These are phyloP conservation scores for Spilarctia lutea DNA, from an alignment of 2,888 invertebrate species.

Conservation along the genomic window DNA sequence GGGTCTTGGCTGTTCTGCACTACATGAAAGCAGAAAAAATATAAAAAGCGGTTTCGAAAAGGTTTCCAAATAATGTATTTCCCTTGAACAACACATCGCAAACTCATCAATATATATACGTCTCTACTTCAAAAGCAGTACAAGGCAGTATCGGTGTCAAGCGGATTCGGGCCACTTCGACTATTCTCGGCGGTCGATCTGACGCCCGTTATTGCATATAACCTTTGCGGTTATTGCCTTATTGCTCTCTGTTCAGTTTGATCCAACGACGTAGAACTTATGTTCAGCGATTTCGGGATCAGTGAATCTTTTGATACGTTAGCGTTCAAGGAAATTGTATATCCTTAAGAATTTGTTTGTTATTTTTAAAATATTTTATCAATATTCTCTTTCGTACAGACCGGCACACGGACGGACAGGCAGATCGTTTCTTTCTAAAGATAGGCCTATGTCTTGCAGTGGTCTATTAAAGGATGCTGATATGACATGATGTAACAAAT, in stretches of 20 bases:
- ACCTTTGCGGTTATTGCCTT: conserved; percentile 53
- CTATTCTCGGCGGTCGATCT: conserved; percentile 37
- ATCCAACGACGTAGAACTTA: conserved; percentile 48
- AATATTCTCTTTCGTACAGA: neutral
- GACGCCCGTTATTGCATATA: conserved; percentile 48
- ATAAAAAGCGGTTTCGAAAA: neutral
- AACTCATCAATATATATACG: conserved; percentile 30
- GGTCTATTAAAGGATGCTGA: too few relatives aligned
- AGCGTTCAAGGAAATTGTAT: conserved; percentile 15
- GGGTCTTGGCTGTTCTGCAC: too few relatives aligned
- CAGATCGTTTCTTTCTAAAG: too few relatives aligned
- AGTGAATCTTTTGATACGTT: conserved; percentile 45
- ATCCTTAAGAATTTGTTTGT: conserved; percentile 8
- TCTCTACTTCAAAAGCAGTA: conserved; percentile 35
- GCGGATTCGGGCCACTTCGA: conserved; percentile 41
- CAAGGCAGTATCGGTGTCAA: conserved; percentile 47
- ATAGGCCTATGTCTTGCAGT: too few relatives aligned
- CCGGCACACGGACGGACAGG: too few relatives aligned
- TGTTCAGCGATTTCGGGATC: conserved; percentile 47
- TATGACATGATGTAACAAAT: neutral
- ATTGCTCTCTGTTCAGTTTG: conserved; percentile 48
- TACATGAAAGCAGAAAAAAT: neutral
- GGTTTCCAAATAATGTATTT: neutral
- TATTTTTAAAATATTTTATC: neutral
- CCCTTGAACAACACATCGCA: conserved; percentile 24